phyloP scores from a whole-genome alignment of 2,888 invertebrate genomes.

The Mantis religiosa region DNA sequence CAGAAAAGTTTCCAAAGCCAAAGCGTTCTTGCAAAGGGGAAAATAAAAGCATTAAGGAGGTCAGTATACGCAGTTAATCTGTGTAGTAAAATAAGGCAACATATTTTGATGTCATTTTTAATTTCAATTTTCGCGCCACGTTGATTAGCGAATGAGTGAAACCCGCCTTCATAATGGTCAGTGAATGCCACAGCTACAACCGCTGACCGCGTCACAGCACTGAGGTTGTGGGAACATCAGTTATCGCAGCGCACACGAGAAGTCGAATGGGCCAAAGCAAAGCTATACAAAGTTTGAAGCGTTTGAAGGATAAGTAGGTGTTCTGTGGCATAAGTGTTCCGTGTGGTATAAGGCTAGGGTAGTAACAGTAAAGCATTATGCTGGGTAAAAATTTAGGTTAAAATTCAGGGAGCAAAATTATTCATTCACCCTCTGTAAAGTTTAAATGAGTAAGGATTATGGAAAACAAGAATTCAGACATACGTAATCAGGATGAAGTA shows the following conservation, averaged over 20 bases:
- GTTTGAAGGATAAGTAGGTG: neutral
- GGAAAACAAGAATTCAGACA: neutral
- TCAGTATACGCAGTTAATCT: no score
- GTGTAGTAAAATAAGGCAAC: no score
- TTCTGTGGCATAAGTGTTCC: neutral
- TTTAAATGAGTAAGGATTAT: neutral
- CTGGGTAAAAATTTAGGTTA: neutral
- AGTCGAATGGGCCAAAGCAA: neutral
- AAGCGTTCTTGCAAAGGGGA: no score
- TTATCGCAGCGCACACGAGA: neutral
- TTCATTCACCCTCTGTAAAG: neutral
- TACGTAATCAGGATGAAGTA: constrained; percentile 21
- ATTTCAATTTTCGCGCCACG: neutral
- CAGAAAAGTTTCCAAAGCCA: no score
- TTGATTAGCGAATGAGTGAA: neutral
- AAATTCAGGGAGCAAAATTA: neutral
- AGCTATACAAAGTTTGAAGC: no score
- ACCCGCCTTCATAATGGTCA: neutral
- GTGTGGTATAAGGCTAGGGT: neutral
- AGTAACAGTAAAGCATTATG: neutral
- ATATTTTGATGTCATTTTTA: neutral
- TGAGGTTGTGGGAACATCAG: neutral
- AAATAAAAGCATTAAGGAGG: no score
- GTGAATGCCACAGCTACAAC: neutral
- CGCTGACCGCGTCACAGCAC: no score